Base-by-base conservation (phyloP, 2,888 invertebrate genomes). In the Aporophyla nigra region DNA sequence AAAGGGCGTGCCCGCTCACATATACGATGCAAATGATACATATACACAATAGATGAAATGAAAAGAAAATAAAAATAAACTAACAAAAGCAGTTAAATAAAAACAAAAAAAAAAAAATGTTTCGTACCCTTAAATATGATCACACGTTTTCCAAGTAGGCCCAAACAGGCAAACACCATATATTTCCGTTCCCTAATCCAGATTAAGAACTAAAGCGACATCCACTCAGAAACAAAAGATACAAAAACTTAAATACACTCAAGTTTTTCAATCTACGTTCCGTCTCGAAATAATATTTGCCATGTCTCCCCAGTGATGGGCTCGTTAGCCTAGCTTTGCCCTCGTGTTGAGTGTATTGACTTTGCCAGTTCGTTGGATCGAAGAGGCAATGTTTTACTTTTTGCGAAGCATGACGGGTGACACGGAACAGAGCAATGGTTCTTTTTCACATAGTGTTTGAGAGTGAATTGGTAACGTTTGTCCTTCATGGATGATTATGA, bases 311-410 rank as follows among this genome's bases (percentile, higher is more conserved):
- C 84, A 89, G 91, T 91, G 93, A 93, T 91, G 91, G 86, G 90
- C 93, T 94, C 94, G 95, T 95, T 94, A 94, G 91, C 89, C 88
- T 86, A 86, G 90, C 91, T 90, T 88, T 90, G 87, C 92, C 88
- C 86, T 91, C 88, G 90, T 89, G 89, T 88, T 87, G 91, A 92
- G 91, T 91, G 91, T 95, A 93, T 95, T 95, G 94, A 94, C 94
- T 93, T 94, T 94, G 86, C 90, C 94, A 93, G 94, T 94, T 95
- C 94, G 94, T 94, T 94, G 94, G 90, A 91, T 91, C 89, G 91
- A 88, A 91, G 87, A 86, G 88, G 87, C 89, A 85, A 87, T 91
- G 91, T 92, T 92, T 91, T 87, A 89, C 88, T 91, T 91, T 87
- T 87, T 81, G 67, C 68, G 85, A 78, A 80, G 78, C 76, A 83